Conservation (phyloP, 1,140 invertebrate species). For the Drosophila sechellia region DNA sequence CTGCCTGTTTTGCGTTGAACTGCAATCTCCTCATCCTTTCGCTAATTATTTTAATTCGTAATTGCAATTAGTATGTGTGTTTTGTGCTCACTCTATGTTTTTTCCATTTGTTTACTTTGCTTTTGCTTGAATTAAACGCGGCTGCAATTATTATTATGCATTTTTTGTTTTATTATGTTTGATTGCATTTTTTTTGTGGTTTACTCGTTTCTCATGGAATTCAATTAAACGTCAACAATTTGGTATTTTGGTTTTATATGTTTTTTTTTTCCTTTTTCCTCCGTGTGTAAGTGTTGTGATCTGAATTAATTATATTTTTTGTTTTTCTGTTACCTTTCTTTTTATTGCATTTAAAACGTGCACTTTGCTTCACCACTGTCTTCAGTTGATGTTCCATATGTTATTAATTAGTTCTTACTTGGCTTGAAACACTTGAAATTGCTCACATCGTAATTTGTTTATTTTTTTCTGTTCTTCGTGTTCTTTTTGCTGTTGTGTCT, state of each 20-base stretch:
- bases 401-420: conserved; percentile 53
- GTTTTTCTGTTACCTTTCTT: conserved; percentile 25
- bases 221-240: conserved; percentile 80
- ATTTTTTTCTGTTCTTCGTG: conserved; percentile 27
- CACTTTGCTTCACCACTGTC: conserved; percentile 50
- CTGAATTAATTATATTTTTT: conserved; percentile 44
- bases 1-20: conserved; percentile 31
- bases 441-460: conserved; percentile 69
- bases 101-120: conserved; percentile 50
- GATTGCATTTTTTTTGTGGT: conserved; percentile 71
- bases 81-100: conserved; percentile 82
- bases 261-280: conserved; percentile 16
- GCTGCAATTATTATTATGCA: conserved; percentile 58
- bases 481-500: conserved; percentile 30
- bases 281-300: conserved; percentile 47
- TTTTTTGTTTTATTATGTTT: conserved; percentile 62
- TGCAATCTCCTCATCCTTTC: conserved; percentile 31
- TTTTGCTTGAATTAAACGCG: conserved; percentile 68
- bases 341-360: conserved; percentile 78
- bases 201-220: conserved; percentile 71
- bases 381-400: conserved; percentile 39
- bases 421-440: conserved; percentile 81
- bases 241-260: conserved; percentile 43
- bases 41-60: conserved; percentile 55
- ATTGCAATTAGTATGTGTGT: conserved; percentile 58